Evolutionary conservation across 2,888 invertebrate species (phyloP).

Genomic region (Tiliacea aurago): DNA sequence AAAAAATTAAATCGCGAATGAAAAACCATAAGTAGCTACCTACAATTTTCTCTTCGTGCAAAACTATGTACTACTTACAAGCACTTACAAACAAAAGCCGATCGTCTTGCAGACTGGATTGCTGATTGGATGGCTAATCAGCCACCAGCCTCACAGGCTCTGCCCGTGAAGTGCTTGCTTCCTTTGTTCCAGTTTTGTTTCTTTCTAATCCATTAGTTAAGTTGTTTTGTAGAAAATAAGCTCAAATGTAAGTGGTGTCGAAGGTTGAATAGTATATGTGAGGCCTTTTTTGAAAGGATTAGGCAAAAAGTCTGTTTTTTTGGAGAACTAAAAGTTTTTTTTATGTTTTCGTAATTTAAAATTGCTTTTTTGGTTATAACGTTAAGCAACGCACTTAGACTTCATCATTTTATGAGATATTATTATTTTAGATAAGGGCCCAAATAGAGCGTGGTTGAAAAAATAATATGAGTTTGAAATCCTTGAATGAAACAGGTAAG

Average conservation of each 20-base stretch:
- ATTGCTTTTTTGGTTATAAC: neutral
- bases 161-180: slow-evolving; percentile 7
- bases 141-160: slow-evolving; percentile 6
- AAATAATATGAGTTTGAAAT: no score
- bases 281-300: slow-evolving; percentile 26
- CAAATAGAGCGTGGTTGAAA: neutral
- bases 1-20: neutral
- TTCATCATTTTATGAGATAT: neutral
- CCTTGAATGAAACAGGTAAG: no score
- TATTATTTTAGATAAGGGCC: no score
- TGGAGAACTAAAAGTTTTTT: neutral
- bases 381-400: neutral
- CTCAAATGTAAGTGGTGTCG: slow-evolving; percentile 42
- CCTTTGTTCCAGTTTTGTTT: slow-evolving; percentile 49
- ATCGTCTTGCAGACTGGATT: slow-evolving; percentile 39
- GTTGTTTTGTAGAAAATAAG: slow-evolving; percentile 49
- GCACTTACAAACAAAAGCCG: slow-evolving; percentile 33
- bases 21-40: neutral
- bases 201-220: slow-evolving; percentile 61
- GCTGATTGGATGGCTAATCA: slow-evolving; percentile 64
- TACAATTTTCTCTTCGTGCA: neutral
- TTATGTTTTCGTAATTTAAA: neutral
- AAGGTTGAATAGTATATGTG: slow-evolving; percentile 12
- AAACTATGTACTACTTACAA: neutral
- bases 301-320: neutral